These are phyloP conservation scores for Montipora cactus DNA, from an alignment of 64 coral and sea anemone species.

Conservation along the genomic window DNA sequence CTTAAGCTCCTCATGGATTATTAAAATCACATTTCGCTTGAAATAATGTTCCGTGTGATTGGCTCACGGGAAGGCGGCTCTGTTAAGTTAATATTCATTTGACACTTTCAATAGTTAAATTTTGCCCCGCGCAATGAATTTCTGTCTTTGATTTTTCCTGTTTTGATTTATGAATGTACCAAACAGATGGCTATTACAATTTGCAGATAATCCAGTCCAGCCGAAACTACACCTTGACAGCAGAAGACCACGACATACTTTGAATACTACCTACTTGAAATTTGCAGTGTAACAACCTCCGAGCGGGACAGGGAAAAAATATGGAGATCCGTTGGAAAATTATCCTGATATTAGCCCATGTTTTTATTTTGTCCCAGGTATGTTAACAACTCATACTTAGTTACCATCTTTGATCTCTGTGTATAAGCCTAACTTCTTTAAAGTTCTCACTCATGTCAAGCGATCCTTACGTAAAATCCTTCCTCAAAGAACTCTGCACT, in stretches of 20 bases:
- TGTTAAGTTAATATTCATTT: not conserved
- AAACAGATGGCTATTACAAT: slow-evolving; percentile 38
- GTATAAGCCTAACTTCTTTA: no score
- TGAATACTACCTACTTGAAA: not conserved
- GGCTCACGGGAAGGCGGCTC: not conserved
- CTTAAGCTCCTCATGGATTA: no score
- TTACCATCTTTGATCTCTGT: no score
- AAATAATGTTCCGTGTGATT: slow-evolving; percentile 1
- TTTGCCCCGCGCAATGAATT: slow-evolving; percentile 27
- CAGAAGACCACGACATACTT: not conserved
- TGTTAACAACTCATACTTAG: not conserved
- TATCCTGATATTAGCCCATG: not conserved
- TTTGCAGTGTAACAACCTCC: not conserved
- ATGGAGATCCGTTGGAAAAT: not conserved
- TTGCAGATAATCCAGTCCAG: slow-evolving; percentile 15
- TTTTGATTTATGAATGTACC: slow-evolving; percentile 25
- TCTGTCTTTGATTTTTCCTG: slow-evolving; percentile 7
- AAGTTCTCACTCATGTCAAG: no score
- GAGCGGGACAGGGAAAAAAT: not conserved
- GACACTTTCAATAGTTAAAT: slow-evolving; percentile 14
- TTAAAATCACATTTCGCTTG: slow-evolving; percentile 2
- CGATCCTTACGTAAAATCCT: no score
- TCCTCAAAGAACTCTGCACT: no score
- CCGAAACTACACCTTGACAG: not conserved
- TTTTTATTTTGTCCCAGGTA: not conserved